Conservation (phyloP, 2,888 invertebrate genomes). For the Octodonta nipae region DNA sequence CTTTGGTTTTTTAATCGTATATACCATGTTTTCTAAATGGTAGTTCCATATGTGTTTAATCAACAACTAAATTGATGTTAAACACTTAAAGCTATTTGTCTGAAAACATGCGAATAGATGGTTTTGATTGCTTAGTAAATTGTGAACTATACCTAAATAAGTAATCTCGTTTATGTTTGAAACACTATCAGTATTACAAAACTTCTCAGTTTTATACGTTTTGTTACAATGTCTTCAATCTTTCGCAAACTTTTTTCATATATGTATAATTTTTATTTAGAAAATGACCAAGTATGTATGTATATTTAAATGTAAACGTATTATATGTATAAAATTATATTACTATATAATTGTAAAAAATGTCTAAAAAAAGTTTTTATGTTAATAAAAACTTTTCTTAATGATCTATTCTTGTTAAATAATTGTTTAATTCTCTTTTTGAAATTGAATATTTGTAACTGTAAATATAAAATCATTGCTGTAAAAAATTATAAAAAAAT, state of each 20-base stretch:
- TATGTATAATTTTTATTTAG: slow-evolving; percentile 3
- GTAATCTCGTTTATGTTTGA: too few species aligned
- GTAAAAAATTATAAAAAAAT: slow-evolving; percentile 10
- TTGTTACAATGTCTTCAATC: neutral
- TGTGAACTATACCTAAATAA: too few species aligned
- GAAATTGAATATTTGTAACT: slow-evolving; percentile 6
- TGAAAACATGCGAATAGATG: too few species aligned
- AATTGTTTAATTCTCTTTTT: slow-evolving; percentile 6
- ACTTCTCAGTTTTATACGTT: neutral
- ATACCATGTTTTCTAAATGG: too few species aligned
- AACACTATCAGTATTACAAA: too few species aligned
- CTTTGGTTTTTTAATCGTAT: too few species aligned
- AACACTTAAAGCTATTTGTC: too few species aligned
- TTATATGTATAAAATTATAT: slow-evolving; percentile 10
- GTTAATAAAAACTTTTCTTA: slow-evolving; percentile 8
- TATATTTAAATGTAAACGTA: slow-evolving; percentile 10
- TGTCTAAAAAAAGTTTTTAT: slow-evolving; percentile 2
- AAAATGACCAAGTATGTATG: slow-evolving; percentile 12
- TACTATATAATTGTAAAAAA: slow-evolving; percentile 12
- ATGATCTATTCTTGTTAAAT: slow-evolving; percentile 11
- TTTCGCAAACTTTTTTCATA: neutral
- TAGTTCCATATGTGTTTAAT: too few species aligned
- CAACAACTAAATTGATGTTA: too few species aligned
- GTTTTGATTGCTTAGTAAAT: too few species aligned
- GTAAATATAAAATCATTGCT: slow-evolving; percentile 12